Conservation (phyloP, 2,113 vertebrate genomes). For the Mormoops blainvillei region DNA sequence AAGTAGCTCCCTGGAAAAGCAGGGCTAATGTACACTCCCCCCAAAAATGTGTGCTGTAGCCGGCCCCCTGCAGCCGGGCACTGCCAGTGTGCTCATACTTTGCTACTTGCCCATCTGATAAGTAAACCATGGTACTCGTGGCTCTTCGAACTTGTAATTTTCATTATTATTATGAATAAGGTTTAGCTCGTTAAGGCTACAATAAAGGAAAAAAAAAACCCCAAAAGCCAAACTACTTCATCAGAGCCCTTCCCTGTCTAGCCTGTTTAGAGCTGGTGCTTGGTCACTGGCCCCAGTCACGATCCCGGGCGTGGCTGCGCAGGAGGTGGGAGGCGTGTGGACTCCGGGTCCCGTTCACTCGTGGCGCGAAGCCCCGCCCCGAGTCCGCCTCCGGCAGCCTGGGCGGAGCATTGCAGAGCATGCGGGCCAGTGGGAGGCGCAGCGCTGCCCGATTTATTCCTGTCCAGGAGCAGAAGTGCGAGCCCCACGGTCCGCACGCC, state of each 20-base stretch:
- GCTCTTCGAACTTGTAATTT: background rate
- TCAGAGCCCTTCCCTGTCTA: background rate
- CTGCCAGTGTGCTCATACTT: background rate
- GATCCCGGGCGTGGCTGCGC: background rate
- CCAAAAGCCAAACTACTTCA: background rate
- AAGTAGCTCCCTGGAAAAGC: background rate
- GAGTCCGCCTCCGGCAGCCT: background rate
- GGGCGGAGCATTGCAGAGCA: background rate
- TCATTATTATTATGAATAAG: background rate
- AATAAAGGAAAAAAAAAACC: background rate
- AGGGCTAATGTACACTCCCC: background rate
- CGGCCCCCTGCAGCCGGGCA: background rate
- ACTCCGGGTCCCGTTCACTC: accelerated
- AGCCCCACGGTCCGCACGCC: accelerated
- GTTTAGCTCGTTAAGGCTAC: background rate
- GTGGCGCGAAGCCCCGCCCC: background rate
- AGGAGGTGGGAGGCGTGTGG: accelerated
- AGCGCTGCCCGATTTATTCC: background rate
- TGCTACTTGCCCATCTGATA: background rate
- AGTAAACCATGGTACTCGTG: background rate
- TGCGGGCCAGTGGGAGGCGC: slow-evolving; percentile 7
- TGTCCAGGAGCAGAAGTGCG: accelerated
- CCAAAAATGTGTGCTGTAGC: no score
- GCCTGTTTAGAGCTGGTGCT: no score
- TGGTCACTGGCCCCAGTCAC: accelerated